These are phyloP conservation scores for Lasioglossum calceatum DNA, from an alignment of 2,888 invertebrate genomes.

Conservation along the genomic window DNA sequence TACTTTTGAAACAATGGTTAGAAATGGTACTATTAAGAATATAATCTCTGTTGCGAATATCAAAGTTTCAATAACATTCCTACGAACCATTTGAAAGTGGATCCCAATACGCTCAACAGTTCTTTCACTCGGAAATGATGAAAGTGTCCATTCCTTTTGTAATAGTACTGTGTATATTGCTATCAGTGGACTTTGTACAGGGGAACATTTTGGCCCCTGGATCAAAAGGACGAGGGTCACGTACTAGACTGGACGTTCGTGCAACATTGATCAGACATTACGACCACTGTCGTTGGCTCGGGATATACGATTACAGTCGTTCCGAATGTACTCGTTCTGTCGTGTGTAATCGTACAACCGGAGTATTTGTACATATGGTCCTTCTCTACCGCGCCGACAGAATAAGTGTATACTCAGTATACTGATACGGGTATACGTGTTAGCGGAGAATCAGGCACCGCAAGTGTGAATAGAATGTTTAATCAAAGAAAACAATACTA, in stretches of 20 bases:
- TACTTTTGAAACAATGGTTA: too few relatives aligned
- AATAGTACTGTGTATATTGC: not conserved
- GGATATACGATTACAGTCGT: conserved; percentile 62
- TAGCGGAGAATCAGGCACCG: not conserved
- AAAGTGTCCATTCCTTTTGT: not conserved
- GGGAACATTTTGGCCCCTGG: conserved; percentile 36
- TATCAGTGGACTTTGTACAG: not conserved
- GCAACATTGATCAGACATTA: conserved; percentile 75
- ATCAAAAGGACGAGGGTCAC: conserved; percentile 58
- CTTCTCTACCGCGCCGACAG: not conserved
- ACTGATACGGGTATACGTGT: not conserved
- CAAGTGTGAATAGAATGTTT: not conserved
- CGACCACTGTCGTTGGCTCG: conserved; percentile 53
- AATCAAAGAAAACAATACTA: not conserved
- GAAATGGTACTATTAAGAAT: too few relatives aligned
- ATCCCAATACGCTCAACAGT: not conserved
- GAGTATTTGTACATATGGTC: conserved; percentile 39
- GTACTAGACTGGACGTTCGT: conserved; percentile 69
- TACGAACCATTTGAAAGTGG: not conserved
- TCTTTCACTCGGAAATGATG: not conserved
- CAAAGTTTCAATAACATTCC: not conserved
- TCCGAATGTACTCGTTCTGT: conserved; percentile 53
- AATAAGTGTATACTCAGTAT: not conserved
- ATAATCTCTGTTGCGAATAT: not conserved
- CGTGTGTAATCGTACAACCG: conserved; percentile 37